Conservation (phyloP, 2,797 vertebrate species). For the Helostoma temminkii region DNA sequence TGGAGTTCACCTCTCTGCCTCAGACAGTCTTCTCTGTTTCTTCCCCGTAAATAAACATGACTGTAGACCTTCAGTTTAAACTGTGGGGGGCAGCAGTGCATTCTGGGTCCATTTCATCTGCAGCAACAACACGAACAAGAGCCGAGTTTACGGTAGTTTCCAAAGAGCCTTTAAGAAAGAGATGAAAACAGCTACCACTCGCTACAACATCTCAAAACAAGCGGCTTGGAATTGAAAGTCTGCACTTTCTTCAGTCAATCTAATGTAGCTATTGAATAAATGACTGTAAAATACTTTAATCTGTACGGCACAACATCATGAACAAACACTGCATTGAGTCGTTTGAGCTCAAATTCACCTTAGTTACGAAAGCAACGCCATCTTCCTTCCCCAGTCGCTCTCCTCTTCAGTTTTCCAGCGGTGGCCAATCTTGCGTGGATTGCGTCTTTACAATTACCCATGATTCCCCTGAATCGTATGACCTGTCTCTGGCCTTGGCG, state of each 20-base stretch:
- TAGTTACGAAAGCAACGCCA: conserved; percentile 6
- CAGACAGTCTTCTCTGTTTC: too few relatives aligned
- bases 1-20: too few relatives aligned
- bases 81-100: conserved; percentile 46
- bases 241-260: too few relatives aligned
- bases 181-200: accelerated
- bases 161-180: conserved; percentile 63
- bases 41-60: neutral
- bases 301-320: neutral
- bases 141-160: neutral
- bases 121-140: conserved; percentile 41
- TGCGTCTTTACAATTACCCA: conserved; percentile 69
- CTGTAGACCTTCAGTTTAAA: neutral
- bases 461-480: conserved; percentile 60
- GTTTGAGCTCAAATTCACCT: accelerated
- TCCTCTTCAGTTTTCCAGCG: accelerated
- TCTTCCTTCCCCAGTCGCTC: conserved; percentile 18
- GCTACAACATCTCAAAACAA: neutral
- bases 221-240: too few relatives aligned
- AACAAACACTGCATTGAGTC: neutral
- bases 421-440: conserved; percentile 14
- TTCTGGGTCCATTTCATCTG: neutral
- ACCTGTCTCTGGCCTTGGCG: conserved; percentile 83
- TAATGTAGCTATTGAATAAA: too few relatives aligned
- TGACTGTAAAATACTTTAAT: too few relatives aligned